Evolutionary conservation across 2,113 vertebrate genomes (phyloP).

Genomic region (Petaurus breviceps): DNA sequence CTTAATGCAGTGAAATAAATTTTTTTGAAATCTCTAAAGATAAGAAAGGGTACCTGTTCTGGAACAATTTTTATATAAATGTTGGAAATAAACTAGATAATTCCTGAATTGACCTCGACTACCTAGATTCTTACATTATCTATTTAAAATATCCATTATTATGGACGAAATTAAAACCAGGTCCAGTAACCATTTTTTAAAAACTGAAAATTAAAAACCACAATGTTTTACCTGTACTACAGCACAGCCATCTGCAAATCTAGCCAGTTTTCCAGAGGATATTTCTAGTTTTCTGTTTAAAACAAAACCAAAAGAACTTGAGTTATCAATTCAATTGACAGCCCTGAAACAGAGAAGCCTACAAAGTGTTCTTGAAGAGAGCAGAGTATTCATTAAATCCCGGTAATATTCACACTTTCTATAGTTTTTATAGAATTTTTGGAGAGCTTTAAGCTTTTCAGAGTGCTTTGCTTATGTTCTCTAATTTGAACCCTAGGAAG

Average conservation of each 20-base stretch:
- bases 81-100: conserved; percentile 5
- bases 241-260: conserved; percentile 96
- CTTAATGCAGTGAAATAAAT: conserved; percentile 28
- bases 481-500: not conserved
- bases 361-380: not conserved
- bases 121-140: conserved; percentile 30
- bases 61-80: conserved; percentile 25
- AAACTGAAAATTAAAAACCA: conserved; percentile 46
- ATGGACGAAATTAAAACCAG: conserved; percentile 12
- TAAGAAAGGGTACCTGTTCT: conserved; percentile 39
- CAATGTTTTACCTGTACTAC: conserved; percentile 91
- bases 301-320: conserved; percentile 63
- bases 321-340: conserved; percentile 29
- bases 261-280: conserved; percentile 93
- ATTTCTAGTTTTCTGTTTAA: conserved; percentile 92
- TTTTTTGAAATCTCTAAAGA: conserved; percentile 11
- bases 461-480: not conserved
- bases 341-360: not conserved
- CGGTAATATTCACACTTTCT: not conserved
- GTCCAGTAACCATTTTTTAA: conserved; percentile 32
- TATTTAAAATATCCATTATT: conserved; percentile 4
- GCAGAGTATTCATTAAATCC: not conserved
- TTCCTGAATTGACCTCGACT: conserved; percentile 29
- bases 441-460: not conserved
- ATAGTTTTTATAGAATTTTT: not conserved